Base-by-base conservation (phyloP, 1,140 invertebrate genomes). In the Caerostris extrusa region DNA sequence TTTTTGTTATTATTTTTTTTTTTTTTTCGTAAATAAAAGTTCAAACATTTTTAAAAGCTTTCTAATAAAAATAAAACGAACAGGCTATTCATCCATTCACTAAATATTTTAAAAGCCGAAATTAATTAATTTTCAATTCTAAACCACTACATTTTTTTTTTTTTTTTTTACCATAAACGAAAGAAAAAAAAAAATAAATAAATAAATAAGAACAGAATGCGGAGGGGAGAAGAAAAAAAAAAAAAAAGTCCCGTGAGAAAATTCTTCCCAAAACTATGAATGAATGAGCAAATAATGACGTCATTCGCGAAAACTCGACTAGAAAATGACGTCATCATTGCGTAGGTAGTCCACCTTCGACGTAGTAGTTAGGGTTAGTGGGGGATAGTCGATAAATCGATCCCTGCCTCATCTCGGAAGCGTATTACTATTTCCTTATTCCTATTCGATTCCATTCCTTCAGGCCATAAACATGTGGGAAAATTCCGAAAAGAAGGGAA, bases 371-470 rank as follows among this genome's bases (percentile, higher is more conserved):
- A 56, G 77, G 60, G 71, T 14, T 12, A 56, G 53, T n/a, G 55
- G 71, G 60, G 55, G 82, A 91, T 81, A 57, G 90, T 91, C 90
- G 90, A 91, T 91, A 91, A 91, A 91, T 91, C 90, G 90, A 91
- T 91, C n/a, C 77, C 34, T 53, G n/a, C 56, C 69, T 77, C 88
- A 69, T 90, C 69, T 90, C 88, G 67, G 64, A 71, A 50, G 88
- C 64, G 61, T 82, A 61, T 82, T 91, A 91, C 90, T 91, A 91
- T 91, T 91, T 57, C 69, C 90, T 77, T 77, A 91, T 82, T 91
- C 71, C 90, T 82, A 91, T 91, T 91, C 90, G 34, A 19, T 14
- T 19, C 55, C 17, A 81, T 91, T 81, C 90, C 90, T 82, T 81
- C 69, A 19, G 57, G 90, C 88, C 57, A 81, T 91, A 91, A 77